A percentile compares a stretch with the other conserved stretches of the same genome.
These are phyloP conservation scores for Ceryle rudis DNA, from an alignment of 2,797 vertebrate genomes.

Conservation along the genomic window DNA sequence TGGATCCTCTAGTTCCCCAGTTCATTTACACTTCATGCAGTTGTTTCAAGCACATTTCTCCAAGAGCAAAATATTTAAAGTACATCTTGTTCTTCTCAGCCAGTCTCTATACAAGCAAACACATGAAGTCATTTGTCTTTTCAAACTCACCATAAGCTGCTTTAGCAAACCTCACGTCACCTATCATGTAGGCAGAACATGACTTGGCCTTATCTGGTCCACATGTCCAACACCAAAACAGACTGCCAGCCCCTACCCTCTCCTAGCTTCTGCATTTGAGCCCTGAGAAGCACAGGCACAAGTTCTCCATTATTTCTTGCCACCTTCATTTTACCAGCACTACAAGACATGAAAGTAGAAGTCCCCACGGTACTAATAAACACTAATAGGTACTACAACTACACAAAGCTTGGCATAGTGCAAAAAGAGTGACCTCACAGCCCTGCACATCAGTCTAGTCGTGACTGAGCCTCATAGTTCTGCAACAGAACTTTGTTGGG, in stretches of 20 bases:
- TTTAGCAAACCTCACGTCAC: neutral
- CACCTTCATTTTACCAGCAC: neutral
- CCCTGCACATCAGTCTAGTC: too few species aligned
- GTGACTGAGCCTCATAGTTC: neutral
- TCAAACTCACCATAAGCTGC: neutral
- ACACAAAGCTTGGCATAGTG: neutral
- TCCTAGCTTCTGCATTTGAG: neutral
- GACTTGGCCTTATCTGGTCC: rapidly evolving
- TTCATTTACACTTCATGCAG: neutral
- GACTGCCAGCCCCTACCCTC: neutral
- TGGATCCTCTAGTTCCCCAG: neutral
- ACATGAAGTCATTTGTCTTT: neutral
- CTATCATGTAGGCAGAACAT: neutral
- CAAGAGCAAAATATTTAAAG: neutral
- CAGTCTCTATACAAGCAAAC: neutral
- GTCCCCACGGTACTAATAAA: neutral
- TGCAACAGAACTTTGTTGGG: neutral
- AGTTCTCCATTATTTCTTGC: neutral
- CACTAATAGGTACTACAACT: rapidly evolving
- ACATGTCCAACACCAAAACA: neutral
- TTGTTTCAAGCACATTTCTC: neutral
- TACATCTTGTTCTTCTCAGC: neutral
- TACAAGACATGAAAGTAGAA: neutral
- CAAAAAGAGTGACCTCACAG: neutral
- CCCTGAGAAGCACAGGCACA: neutral